Base-by-base conservation (phyloP, 1,140 invertebrate genomes). In the Pomacea maculata region DNA sequence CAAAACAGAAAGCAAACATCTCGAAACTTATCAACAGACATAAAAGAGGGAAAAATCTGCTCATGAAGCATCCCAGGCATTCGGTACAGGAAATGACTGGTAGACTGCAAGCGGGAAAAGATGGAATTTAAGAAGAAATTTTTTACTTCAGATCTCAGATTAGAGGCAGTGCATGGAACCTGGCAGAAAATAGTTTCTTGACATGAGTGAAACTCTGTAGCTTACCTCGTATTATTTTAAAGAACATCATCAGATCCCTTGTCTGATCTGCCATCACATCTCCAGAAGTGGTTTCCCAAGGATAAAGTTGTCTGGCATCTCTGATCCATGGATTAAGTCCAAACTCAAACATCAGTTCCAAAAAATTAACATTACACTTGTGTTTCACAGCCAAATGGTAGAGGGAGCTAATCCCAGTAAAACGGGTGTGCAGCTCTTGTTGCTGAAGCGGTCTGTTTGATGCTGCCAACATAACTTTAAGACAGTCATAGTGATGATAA, bases 311-410 rank as follows among this genome's bases (percentile, higher is more conserved):
- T 14, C n/a, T 73, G 15, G 70, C 25, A 65, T 84, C 80, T 55
- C 54, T 72, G 6, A 52, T 67, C 63, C 61, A 80, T 25, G 78
- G 55, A 19, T 67, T 75, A 8, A 57, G n/a, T 21, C 83, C 83
- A 76, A 82, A 84, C 79, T 84, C 78, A 55, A 80, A 80, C 10
- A 84, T 68, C 25, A 84, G 75, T 21, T 80, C 63, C 11, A 73
- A 19, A 75, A 82, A 82, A 12, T 25, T 45, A 17, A 29, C 54
- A 25, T n/a, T 55, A 74, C 78, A 82, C 11, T 74, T 68, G 29
- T 84, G 78, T 29, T 63, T 21, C 70, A 80, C 70, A 9, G 78
- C 77, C 7, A 68, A 25, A 65, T 84, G 83, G 65, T 80, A 84
- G 29, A 82, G 75, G 67, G 65, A 72, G 21, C 19, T 29, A 5